Percentiles rank a stretch among this genome's conserved stretches.
Conservation (phyloP, 2,113 vertebrate genomes). For the Labrus mixtus region DNA sequence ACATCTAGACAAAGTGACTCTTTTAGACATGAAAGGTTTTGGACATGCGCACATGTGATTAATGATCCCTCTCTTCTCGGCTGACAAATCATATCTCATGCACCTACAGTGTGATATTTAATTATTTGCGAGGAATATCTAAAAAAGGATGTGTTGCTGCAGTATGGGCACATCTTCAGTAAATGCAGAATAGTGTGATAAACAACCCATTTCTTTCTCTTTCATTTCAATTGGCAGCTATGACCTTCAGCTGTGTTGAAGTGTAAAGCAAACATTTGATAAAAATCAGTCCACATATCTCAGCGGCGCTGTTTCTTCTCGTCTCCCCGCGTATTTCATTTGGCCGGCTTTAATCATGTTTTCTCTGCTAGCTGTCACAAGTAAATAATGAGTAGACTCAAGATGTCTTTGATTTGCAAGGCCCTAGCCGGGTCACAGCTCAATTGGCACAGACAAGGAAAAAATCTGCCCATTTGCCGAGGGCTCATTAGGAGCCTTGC, state of each 20-base stretch:
- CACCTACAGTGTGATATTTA: neutral
- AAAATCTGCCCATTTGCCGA: slow-evolving; percentile 53
- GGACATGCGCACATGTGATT: slow-evolving; percentile 47
- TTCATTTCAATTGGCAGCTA: slow-evolving; percentile 57
- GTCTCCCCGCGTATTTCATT: slow-evolving; percentile 54
- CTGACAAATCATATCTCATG: neutral
- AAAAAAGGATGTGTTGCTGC: slow-evolving; percentile 22
- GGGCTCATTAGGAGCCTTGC: slow-evolving; percentile 71
- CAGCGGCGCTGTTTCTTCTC: slow-evolving; percentile 22
- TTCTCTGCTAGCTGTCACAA: slow-evolving; percentile 67
- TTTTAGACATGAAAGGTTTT: slow-evolving; percentile 49
- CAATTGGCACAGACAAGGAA: slow-evolving; percentile 64
- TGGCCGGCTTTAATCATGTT: slow-evolving; percentile 73
- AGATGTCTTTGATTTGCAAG: slow-evolving; percentile 74
- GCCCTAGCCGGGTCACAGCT: slow-evolving; percentile 71
- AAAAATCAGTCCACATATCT: slow-evolving; percentile 46
- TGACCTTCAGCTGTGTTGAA: slow-evolving; percentile 64
- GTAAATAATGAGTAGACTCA: slow-evolving; percentile 76
- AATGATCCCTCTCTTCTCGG: slow-evolving; percentile 6
- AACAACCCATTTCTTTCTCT: slow-evolving; percentile 26
- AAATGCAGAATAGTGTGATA: slow-evolving; percentile 38
- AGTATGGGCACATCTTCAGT: slow-evolving; percentile 12
- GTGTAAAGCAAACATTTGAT: slow-evolving; percentile 60
- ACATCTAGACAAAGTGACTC: slow-evolving; percentile 61
- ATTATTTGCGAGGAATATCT: slow-evolving; percentile 6